Base-by-base conservation (phyloP, 2,888 invertebrate species). In the Bombyx huttoni region DNA sequence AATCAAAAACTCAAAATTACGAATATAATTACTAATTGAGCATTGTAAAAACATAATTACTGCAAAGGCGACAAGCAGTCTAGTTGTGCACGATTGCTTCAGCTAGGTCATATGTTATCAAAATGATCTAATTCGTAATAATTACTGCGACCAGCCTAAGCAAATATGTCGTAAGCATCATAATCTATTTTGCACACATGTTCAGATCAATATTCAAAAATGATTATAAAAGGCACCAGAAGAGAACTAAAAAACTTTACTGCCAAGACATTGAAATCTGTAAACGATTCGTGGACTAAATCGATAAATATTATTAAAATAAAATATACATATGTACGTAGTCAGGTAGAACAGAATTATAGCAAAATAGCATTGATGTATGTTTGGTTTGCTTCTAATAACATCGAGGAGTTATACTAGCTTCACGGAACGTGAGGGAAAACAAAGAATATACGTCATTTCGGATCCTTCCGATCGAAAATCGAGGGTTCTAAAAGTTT, bases 21-120 rank as follows among this genome's bases (percentile, higher is more conserved):
- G 24, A 3, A 3, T 24, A 24, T 24, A 24, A 24, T 24, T 24
- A 24, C 3, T 24, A 24, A 24, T 3, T 24, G 24, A 24, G 24
- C 24, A 24, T 24, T 24, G 24, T 46, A 46, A 13, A 46, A 46
- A 13, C 13, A 13, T 46, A 13, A 47, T 47, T 10, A 14, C 24
- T 24, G 24, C 24, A 52, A 51, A 54, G 73, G 75, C 76, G 77
- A 67, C 77, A 72, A 52, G 69, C 76, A 59, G 77, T 78, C 77
- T 76, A 67, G 59, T 49, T 59, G 52, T 51, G 46, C 35, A 59
- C 58, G 58, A 62, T 63, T 51, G 52, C 49, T 50, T 45, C 56
- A 64, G 63, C 58, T 67, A 63, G 64, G 67, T 67, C 61, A 59
- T 54, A 51, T 53, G 40, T 61, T 63, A 58, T 56, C 53, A 40